Base-by-base conservation (phyloP, 2,797 vertebrate species). In the Sebastes trivittatus region DNA sequence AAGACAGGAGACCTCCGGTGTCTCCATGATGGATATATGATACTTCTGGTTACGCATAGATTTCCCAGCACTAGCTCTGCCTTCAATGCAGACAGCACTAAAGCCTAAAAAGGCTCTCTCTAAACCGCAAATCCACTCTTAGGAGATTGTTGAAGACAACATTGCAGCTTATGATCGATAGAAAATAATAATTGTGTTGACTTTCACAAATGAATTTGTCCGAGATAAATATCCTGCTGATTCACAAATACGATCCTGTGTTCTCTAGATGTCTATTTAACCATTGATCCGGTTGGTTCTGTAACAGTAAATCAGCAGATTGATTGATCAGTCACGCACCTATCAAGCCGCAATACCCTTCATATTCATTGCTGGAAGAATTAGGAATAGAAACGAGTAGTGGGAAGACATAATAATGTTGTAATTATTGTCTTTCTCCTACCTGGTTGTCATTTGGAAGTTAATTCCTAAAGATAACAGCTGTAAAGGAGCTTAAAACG, bases 21-120 rank as follows among this genome's bases (percentile, higher is more conserved):
- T 75, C 78, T 72, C 79, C 56, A 52, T 77, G 81, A 88, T 83
- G 78, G 85, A 85, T 69, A 82, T 82, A 60, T 75, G 49, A 90
- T 62, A 62, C 71, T 52, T 55, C 66, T 62, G 73, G 62, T 73
- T 56, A 54, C 22, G 0, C 81, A 88, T 84, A 61, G 84, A 90
- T 90, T 88, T 91, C 67, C 74, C 52, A 81, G 77, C 72, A 54
- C 59, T 71, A 49, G 46, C 18, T 49, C 25, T 59, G 69, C 56
- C 11, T 72, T 60, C 46, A 32, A 30, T 72, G 61, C 68, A 78
- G 67, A 72, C 74, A 72, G 34, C 56, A 20, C 42, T 54, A 55
- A 77, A 60, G 55, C 68, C 30, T 76, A 27, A 68, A 85, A 73
- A 81, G 42, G 36, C 54, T 16, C 14, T 61, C 23, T 54, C 18